Conservation (phyloP, 2,888 invertebrate species). For the Lampropteryx suffumata region DNA sequence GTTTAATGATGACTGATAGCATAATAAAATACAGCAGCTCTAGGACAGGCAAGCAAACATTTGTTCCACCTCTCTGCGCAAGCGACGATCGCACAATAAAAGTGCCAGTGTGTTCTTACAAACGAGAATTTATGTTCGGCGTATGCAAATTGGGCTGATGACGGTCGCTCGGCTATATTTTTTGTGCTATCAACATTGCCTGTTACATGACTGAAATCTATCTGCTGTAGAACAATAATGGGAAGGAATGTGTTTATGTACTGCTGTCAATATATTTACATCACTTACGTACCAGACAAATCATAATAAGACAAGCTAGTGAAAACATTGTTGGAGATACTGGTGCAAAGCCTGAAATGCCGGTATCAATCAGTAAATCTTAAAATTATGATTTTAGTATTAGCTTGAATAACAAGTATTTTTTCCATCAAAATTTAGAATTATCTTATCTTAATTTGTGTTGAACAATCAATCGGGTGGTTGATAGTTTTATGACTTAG, state of each 20-base stretch:
- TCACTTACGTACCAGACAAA: constrained; percentile 4
- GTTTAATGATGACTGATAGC: too few relatives aligned
- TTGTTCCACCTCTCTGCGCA: constrained; percentile 21
- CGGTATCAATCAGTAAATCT: too few relatives aligned
- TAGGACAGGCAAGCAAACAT: neutral
- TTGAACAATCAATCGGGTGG: constrained; percentile 27
- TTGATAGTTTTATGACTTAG: constrained; percentile 11
- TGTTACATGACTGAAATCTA: constrained; percentile 46
- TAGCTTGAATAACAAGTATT: neutral
- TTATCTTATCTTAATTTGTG: constrained; percentile 30
- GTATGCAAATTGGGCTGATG: constrained; percentile 75
- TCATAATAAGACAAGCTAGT: too few relatives aligned
- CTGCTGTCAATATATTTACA: constrained; percentile 26
- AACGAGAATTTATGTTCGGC: constrained; percentile 80
- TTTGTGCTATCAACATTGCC: constrained; percentile 49
- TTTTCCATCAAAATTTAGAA: constrained; percentile 21
- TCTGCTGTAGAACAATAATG: constrained; percentile 47
- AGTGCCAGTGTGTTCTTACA: constrained; percentile 80
- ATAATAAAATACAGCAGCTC: constrained; percentile 4
- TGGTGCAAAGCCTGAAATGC: too few relatives aligned
- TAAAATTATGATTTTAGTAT: too few relatives aligned
- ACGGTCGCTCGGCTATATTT: constrained; percentile 53
- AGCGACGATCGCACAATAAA: constrained; percentile 77
- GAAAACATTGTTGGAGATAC: too few relatives aligned
- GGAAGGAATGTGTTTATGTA: constrained; percentile 47